Evolutionary conservation across 2,113 vertebrate genomes (phyloP).

Genomic region (Stigmatopora argus): DNA sequence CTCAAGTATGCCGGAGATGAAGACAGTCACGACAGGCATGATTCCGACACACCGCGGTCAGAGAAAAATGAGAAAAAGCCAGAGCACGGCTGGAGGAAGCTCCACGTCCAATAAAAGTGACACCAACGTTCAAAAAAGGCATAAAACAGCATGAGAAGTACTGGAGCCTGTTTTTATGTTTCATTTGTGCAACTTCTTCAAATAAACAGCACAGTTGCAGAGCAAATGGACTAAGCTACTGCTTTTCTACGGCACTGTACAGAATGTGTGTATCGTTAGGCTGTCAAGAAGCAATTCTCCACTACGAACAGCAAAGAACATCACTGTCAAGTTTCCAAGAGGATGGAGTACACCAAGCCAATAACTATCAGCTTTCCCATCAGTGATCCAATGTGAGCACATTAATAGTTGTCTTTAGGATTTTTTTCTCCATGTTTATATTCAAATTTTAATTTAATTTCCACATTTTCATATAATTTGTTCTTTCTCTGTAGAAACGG

Average conservation of each 20-base stretch:
- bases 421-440: too few species aligned
- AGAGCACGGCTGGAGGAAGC: constrained; percentile 9
- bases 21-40: constrained; percentile 64
- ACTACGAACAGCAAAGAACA: not conserved
- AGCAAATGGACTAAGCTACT: not conserved
- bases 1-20: constrained; percentile 70
- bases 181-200: not conserved
- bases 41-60: constrained; percentile 33
- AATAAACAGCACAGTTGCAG: not conserved
- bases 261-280: not conserved
- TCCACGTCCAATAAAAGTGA: not conserved
- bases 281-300: not conserved
- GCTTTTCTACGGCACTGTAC: not conserved
- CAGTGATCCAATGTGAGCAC: not conserved
- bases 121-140: not conserved
- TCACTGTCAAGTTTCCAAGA: not conserved
- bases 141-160: not conserved
- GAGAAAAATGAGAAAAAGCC: constrained; percentile 12
- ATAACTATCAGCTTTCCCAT: not conserved
- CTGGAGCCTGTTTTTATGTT: constrained; percentile 2
- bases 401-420: not conserved
- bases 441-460: too few species aligned
- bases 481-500: too few species aligned
- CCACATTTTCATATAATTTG: too few species aligned
- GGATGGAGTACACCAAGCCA: not conserved